Evolutionary conservation across 2,888 invertebrate genomes (phyloP).

Genomic region (Andricus quercusramuli): DNA sequence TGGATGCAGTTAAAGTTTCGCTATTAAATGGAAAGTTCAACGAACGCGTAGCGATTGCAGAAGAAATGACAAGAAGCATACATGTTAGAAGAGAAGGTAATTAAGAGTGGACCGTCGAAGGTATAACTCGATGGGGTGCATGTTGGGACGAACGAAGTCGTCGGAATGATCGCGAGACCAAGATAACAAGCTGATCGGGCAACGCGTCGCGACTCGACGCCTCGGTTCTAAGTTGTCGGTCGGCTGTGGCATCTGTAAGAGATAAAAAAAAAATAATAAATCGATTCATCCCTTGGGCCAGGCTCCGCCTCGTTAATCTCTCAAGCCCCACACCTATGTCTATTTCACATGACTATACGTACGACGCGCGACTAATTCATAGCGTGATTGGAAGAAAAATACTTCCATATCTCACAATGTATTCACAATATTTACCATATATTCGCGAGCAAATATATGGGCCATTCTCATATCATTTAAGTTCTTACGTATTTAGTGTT

Average conservation of each 20-base stretch:
- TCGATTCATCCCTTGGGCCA: constrained; percentile 43
- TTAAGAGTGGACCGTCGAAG: constrained; percentile 59
- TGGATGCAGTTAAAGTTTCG: neutral
- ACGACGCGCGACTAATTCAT: neutral
- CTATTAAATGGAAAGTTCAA: neutral
- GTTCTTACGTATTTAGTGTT: too few species aligned
- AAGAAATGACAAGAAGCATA: constrained; percentile 42
- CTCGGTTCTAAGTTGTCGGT: constrained; percentile 46
- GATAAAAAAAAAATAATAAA: constrained; percentile 45
- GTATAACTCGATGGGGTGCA: constrained; percentile 58
- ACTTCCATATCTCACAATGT: neutral
- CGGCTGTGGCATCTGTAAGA: constrained; percentile 41
- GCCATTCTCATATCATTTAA: too few species aligned
- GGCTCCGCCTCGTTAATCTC: constrained; percentile 58
- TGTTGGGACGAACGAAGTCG: constrained; percentile 57
- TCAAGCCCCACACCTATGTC: constrained; percentile 46
- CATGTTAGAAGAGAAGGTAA: constrained; percentile 55
- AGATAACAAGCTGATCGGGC: constrained; percentile 58
- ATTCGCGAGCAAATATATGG: too few species aligned
- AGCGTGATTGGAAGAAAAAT: neutral
- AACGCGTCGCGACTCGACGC: constrained; percentile 45
- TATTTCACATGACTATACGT: constrained; percentile 49
- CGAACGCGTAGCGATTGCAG: neutral
- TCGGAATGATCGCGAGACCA: constrained; percentile 60
- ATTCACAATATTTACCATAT: neutral